Base-by-base conservation (phyloP, 2,113 vertebrate genomes). In the Crotalus horridus region DNA sequence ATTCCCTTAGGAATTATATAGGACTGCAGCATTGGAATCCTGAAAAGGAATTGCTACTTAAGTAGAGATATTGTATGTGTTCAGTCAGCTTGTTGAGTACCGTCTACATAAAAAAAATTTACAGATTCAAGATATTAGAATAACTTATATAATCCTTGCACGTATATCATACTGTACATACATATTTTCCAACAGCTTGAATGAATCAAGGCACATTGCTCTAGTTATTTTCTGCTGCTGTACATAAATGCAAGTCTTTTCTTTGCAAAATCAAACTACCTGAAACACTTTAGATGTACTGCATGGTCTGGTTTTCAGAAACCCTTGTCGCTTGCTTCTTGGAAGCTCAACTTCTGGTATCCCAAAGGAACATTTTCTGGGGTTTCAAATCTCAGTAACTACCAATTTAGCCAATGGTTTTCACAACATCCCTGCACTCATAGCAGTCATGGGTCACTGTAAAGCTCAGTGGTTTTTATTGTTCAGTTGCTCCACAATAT, bases 161-260 rank as follows among this genome's bases (percentile, higher is more conserved):
- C 33, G 85, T 89, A 87, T 15, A 0, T 0, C 21, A 10, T 48
- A 64, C 26, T 64, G 10, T 64, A 61, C 43, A 21, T 0, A 0
- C 61, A 5, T 64, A 64, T 91, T 95, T 94, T 87, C 21, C 85
- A 55, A 85, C 33, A 85, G 92, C 58, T 11, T 53, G 24, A 43
- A 29, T n/a, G 39, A 95, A 94, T 92, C 88, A 86, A 86, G 93
- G 86, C 90, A 94, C 88, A 85, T 55, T 64, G 6, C 61, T 53
- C 61, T 33, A 85, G 39, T 94, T 95, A 89, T 9, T 24, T 15
- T 43, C 4, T 43, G 95, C 43, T 24, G 87, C 54, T 46, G 61
- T 89, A 92, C 61, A 93, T 5, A 54, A 93, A 69, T 1, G 39
- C 61, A 55, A 89, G 91, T 8, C 3, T n/a, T 90, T 90, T 92